Base-by-base conservation (phyloP, 2,888 invertebrate species). In the Vannuccia rotundouncinata region DNA sequence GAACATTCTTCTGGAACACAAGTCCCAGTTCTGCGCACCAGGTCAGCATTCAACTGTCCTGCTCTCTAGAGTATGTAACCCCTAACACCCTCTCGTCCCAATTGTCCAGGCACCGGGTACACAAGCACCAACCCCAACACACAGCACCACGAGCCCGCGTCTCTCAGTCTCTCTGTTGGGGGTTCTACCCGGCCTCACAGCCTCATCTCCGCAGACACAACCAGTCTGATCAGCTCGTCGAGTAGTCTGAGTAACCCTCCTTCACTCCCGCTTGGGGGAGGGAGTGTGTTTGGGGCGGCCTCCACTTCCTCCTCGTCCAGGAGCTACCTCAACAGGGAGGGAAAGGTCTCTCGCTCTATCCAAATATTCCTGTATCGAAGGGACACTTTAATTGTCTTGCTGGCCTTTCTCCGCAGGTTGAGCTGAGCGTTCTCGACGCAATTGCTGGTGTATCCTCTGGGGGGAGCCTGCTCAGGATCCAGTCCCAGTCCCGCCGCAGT, bases 1-100 rank as follows among this genome's bases (percentile, higher is more conserved):
- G 82, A 92, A 31, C 2, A 79, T 80, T 45, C 80, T 80, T 2
- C 78, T 80, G 2, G 78, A 80, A 60, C 80, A 80, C 31, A 80
- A 79, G 75, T 73, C 31, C 28, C 31, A 31, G 1, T 75, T 79
- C 28, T 74, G 78, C 30, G n/a, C 27, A 5, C 78, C 78, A 59
- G 78, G 78, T 60, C 25, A 29, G 13, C 1, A 1, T 13, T 10
- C 22, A 22, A 73, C 5, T 2, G 5, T 73, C 5, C 22, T 73
- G 22, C 29, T 74, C 30, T 74, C n/a, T n/a, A n/a, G n/a, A n/a
- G n/a, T n/a, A n/a, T n/a, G n/a, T n/a, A n/a, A n/a, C n/a, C n/a
- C n/a, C n/a, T n/a, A n/a, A n/a, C n/a, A n/a, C n/a, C n/a, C n/a
- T n/a, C n/a, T 45, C 17, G 5, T 17, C 17, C 45, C 17, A 10